Conservation (phyloP, 2,113 vertebrate genomes). For the Cyphotilapia sp. region DNA sequence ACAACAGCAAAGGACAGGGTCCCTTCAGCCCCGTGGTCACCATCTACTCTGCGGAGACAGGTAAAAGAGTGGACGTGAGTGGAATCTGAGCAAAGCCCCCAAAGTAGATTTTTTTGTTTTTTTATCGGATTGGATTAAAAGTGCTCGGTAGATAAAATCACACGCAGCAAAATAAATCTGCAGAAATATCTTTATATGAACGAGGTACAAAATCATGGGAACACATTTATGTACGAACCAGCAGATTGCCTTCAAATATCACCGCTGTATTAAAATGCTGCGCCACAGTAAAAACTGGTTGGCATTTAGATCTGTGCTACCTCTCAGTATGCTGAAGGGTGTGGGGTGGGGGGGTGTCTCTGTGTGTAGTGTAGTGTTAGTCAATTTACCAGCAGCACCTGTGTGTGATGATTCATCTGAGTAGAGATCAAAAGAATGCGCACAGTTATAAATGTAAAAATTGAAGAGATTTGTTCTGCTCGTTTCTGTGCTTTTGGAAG, state of each 20-base stretch:
- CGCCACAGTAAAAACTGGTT: conserved; percentile 17
- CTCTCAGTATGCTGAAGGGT: neutral
- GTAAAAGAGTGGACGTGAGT: conserved; percentile 49
- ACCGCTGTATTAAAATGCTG: neutral
- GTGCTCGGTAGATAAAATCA: neutral
- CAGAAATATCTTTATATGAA: neutral
- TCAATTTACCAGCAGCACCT: conserved; percentile 34
- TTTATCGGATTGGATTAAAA: neutral
- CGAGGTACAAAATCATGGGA: neutral
- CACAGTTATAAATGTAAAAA: conserved; percentile 26
- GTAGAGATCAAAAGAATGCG: conserved; percentile 15
- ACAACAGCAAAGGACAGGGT: conserved; percentile 91
- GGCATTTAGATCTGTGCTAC: conserved; percentile 48
- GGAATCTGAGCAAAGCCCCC: neutral
- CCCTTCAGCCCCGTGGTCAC: conserved; percentile 85
- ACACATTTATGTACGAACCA: neutral
- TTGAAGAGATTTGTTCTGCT: conserved; percentile 34
- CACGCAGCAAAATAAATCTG: neutral
- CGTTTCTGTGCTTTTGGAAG: neutral
- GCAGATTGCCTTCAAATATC: conserved; percentile 25
- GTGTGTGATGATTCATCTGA: conserved; percentile 39
- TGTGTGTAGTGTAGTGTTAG: neutral
- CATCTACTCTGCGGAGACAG: conserved; percentile 90
- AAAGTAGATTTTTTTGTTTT: neutral
- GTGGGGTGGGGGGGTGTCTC: neutral